These are phyloP conservation scores for Epistrophe eligans DNA, from an alignment of 2,888 invertebrate genomes.

Conservation along the genomic window DNA sequence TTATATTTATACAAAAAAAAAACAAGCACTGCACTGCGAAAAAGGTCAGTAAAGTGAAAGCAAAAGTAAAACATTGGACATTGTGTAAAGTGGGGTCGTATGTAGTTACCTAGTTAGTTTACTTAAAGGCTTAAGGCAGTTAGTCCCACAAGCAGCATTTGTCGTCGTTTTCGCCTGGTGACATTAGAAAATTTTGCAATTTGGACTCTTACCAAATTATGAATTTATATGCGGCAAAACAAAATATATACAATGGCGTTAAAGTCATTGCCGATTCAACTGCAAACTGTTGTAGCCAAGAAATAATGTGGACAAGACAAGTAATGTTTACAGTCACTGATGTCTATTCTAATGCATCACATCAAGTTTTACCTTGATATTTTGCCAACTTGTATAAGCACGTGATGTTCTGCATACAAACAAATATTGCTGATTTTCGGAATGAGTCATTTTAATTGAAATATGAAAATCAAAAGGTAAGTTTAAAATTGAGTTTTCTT, in stretches of 20 bases:
- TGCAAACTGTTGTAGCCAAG: conserved; percentile 10
- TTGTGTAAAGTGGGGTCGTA: not conserved
- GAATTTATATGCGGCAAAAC: conserved; percentile 57
- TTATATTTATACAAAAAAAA: not conserved
- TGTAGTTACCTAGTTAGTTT: not conserved
- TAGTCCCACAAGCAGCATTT: conserved; percentile 41
- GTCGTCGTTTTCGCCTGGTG: conserved; percentile 57
- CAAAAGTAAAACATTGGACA: conserved; percentile 14
- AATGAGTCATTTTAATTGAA: too few relatives aligned
- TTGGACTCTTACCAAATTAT: conserved; percentile 65
- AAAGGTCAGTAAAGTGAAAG: conserved; percentile 62
- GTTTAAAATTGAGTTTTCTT: too few relatives aligned
- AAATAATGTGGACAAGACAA: conserved; percentile 5
- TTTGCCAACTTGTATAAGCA: not conserved
- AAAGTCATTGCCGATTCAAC: not conserved
- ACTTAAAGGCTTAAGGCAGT: conserved; percentile 6
- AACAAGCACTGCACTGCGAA: conserved; percentile 56
- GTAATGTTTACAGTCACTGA: not conserved
- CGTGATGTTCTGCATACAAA: not conserved
- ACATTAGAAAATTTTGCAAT: conserved; percentile 61
- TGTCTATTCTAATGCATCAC: conserved; percentile 1
- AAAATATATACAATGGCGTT: not conserved
- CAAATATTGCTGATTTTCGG: too few relatives aligned
- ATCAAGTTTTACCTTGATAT: not conserved
- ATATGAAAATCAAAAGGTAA: too few relatives aligned